Evolutionary conservation across 1,140 invertebrate genomes (phyloP).

Genomic region (Lepidurus arcticus): DNA sequence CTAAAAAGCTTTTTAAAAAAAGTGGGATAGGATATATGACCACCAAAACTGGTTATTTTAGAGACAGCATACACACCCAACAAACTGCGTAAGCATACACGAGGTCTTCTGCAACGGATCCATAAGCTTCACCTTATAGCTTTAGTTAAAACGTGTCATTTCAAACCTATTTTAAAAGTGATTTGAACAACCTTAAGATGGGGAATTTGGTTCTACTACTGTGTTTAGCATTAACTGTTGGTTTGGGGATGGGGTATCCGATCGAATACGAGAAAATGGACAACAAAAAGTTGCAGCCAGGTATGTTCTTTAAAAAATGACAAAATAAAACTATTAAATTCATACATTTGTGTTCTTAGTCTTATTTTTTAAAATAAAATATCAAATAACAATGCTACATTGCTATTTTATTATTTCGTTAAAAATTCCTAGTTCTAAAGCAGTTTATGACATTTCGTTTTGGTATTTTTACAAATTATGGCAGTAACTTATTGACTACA

Average conservation of each 20-base stretch:
- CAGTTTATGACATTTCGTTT: too few relatives aligned
- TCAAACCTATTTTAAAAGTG: background rate
- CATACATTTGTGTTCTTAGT: too few relatives aligned
- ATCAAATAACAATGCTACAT: too few relatives aligned
- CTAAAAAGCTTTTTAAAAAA: constrained; percentile 5
- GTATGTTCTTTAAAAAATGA: background rate
- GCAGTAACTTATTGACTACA: too few relatives aligned
- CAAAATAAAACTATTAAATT: background rate
- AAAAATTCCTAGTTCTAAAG: too few relatives aligned
- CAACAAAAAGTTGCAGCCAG: constrained; percentile 1
- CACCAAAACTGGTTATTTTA: background rate
- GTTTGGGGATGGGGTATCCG: background rate
- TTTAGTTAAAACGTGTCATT: background rate
- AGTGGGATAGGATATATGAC: background rate
- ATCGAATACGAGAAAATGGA: constrained; percentile 3
- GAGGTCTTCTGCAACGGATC: background rate
- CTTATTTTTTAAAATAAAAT: too few relatives aligned
- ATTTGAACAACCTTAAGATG: background rate
- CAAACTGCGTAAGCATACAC: background rate
- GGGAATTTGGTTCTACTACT: background rate
- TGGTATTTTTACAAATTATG: too few relatives aligned
- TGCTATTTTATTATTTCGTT: too few relatives aligned
- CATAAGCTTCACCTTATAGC: background rate
- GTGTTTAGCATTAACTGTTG: background rate
- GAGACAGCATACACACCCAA: background rate